phyloP scores from a whole-genome alignment of 2,888 invertebrate species.

The Caenorhabditis zanzibari region DNA sequence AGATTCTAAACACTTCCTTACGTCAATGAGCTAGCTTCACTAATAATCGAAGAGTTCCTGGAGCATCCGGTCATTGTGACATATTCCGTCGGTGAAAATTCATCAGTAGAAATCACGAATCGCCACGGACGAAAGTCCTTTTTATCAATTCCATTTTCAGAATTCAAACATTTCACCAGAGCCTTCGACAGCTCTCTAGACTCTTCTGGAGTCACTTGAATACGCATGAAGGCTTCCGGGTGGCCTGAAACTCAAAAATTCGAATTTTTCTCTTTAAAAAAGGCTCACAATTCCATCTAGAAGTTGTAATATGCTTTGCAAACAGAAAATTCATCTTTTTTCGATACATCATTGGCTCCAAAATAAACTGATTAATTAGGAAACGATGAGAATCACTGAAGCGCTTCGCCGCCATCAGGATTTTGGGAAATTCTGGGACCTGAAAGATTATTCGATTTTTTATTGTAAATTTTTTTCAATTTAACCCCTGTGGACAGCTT shows the following conservation, averaged over 20 bases:
- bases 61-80: conserved; percentile 52
- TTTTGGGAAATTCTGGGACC: conserved; percentile 20
- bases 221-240: conserved; percentile 43
- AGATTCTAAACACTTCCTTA: neutral
- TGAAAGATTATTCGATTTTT: neutral
- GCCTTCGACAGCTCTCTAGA: conserved; percentile 17
- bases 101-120: conserved; percentile 52
- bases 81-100: conserved; percentile 44
- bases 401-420: conserved; percentile 27
- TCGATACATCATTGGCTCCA: conserved; percentile 33
- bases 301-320: conserved; percentile 29
- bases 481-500: neutral
- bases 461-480: neutral
- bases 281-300: conserved; percentile 34
- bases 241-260: conserved; percentile 46
- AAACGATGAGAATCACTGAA: conserved; percentile 50
- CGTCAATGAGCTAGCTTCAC: conserved; percentile 46
- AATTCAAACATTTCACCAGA: conserved; percentile 51
- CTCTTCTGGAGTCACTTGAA: conserved; percentile 5
- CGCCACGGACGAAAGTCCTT: conserved; percentile 41
- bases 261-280: too few species aligned
- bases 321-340: conserved; percentile 50
- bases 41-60: conserved; percentile 51
- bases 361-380: conserved; percentile 45
- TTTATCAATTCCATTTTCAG: conserved; percentile 25